Base-by-base conservation (phyloP, 2,113 vertebrate genomes). In the Amphiprion percula region DNA sequence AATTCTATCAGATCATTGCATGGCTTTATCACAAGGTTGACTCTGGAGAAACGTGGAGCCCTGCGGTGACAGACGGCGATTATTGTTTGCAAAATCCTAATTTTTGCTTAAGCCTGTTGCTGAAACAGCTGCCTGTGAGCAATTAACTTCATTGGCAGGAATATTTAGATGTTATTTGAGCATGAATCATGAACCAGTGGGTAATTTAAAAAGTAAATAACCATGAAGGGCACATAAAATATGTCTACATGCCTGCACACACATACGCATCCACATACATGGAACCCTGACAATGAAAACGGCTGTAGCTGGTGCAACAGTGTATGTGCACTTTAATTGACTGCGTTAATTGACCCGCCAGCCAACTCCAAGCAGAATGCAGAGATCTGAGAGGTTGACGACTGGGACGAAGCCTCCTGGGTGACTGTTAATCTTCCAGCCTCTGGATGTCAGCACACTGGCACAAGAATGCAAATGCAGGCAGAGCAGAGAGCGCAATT, bases 391-490 rank as follows among this genome's bases (percentile, higher is more conserved):
- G 74, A 65, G 70, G 17, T 30, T 71, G 66, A 71, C 58, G 59
- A 77, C 68, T 28, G 62, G 67, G 71, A 56, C 7, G 37, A 75
- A 82, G 65, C 56, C 88, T 79, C 83, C 63, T 2, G 74, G 79
- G 87, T 79, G 61, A 37, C 56, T 28, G 54, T 85, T 88, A 69
- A 83, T 91, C 77, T 63, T 54, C 62, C 74, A 64, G 75, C 55
- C 37, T 88, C 81, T 10, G 54, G 58, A 90, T 68, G 54, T 75
- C 37, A 19, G 75, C 71, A 68, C 75, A 77, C 5, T 30, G 10
- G 17, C 50, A 59, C 50, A 64, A 67, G 28, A 64, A 68, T 60
- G 63, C 58, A 74, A 82, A 84, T 47, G 54, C 69, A 71, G 64
- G 10, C 46, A 4, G 41, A 14, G 24, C 14, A 24, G 69, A 61